phyloP scores from a whole-genome alignment of 1,140 invertebrate genomes.

The Phenacoccus solenopsis region DNA sequence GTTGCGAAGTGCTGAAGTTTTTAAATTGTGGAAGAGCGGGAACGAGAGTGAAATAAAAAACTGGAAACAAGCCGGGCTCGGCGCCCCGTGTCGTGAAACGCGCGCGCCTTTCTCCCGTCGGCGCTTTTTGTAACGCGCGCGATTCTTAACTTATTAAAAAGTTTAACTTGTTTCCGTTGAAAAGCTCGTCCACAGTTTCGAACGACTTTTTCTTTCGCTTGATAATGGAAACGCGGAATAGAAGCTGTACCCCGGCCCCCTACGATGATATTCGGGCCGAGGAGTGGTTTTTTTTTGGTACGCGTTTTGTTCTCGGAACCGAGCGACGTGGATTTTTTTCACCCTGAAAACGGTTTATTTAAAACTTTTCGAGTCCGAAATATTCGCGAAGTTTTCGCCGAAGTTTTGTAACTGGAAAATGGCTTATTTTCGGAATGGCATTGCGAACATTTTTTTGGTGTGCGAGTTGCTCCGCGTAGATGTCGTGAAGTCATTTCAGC shows the following conservation, averaged over 20 bases:
- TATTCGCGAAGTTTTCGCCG: background rate
- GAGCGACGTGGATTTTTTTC: background rate
- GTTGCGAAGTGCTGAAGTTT: conserved; percentile 11
- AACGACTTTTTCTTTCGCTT: background rate
- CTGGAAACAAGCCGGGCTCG: background rate
- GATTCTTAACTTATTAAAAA: conserved; percentile 17
- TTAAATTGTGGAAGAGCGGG: background rate
- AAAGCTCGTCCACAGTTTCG: conserved; percentile 9
- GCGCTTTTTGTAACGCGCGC: conserved; percentile 8
- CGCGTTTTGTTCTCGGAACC: background rate
- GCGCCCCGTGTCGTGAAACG: background rate
- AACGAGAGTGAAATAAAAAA: background rate
- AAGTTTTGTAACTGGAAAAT: background rate
- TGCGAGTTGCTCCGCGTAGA: too few relatives aligned
- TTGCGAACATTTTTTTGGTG: too few relatives aligned
- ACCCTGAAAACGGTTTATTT: background rate
- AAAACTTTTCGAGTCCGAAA: conserved; percentile 5
- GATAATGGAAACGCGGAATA: conserved; percentile 14
- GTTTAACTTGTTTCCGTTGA: conserved; percentile 12
- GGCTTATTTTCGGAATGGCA: conserved; percentile 4
- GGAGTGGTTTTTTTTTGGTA: background rate
- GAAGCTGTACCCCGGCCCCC: background rate
- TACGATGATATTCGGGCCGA: background rate
- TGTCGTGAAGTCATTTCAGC: too few relatives aligned
- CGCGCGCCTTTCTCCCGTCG: conserved; percentile 5